phyloP scores from a whole-genome alignment of 2,797 vertebrate species.

The Mus spretus region DNA sequence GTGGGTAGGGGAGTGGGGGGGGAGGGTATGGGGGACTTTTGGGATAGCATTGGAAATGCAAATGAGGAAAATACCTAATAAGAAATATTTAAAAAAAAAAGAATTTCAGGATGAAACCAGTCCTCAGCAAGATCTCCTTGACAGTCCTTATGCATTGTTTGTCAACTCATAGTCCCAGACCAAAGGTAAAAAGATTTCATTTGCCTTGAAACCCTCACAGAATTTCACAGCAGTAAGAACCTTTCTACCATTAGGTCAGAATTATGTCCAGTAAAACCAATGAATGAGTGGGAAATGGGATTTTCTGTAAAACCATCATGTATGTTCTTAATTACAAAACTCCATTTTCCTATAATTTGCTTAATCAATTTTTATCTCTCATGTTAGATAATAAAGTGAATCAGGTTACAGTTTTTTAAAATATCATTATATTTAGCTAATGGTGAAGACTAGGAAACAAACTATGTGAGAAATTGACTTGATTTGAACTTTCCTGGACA shows the following conservation, averaged over 20 bases:
- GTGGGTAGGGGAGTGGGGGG: too few relatives aligned
- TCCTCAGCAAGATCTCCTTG: neutral
- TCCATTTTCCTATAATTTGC: constrained; percentile 77
- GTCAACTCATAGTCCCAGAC: constrained; percentile 78
- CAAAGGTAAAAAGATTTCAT: constrained; percentile 76
- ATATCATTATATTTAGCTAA: constrained; percentile 71
- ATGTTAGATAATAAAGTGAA: constrained; percentile 67
- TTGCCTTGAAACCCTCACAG: constrained; percentile 80
- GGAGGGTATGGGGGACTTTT: too few relatives aligned
- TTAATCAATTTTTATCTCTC: constrained; percentile 73
- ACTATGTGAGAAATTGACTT: constrained; percentile 16
- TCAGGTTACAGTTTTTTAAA: constrained; percentile 65
- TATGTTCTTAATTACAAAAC: constrained; percentile 83
- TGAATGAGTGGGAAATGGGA: constrained; percentile 80
- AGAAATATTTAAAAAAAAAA: too few relatives aligned
- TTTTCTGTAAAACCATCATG: constrained; percentile 71
- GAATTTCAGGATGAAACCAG: constrained; percentile 66
- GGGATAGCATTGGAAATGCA: too few relatives aligned
- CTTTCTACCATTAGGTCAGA: constrained; percentile 80
- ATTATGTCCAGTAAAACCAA: constrained; percentile 82
- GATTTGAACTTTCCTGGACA: constrained; percentile 39
- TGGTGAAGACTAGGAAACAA: constrained; percentile 61
- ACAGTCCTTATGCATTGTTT: neutral
- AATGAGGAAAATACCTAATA: too few relatives aligned
- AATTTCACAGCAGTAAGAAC: constrained; percentile 79